phyloP scores from a whole-genome alignment of 2,888 invertebrate species.

The Eustalomyia histrio region DNA sequence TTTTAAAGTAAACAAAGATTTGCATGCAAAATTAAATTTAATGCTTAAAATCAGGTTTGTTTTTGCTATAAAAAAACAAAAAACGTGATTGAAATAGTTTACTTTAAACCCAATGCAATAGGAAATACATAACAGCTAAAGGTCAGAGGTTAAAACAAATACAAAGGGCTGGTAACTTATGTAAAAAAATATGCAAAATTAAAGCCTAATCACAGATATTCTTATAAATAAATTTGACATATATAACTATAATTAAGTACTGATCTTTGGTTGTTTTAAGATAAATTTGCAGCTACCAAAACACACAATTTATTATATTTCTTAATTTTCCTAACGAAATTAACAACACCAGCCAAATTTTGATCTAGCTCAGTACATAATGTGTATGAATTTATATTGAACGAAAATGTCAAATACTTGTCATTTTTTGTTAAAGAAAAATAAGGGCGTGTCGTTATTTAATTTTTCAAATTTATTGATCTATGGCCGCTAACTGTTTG shows the following conservation, averaged over 20 bases:
- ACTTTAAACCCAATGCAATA: constrained; percentile 32
- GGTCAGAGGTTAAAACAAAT: constrained; percentile 49
- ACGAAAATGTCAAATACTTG: constrained; percentile 26
- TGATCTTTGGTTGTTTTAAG: no score
- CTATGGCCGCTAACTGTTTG: neutral
- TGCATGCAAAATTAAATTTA: constrained; percentile 21
- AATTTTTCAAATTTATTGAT: constrained; percentile 9
- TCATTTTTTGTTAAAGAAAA: constrained; percentile 24
- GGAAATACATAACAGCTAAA: constrained; percentile 23
- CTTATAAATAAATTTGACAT: no score
- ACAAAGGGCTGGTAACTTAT: neutral
- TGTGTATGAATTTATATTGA: neutral
- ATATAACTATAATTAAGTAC: no score
- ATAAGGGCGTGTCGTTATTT: constrained; percentile 29
- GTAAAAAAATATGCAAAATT: no score
- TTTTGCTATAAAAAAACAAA: constrained; percentile 18
- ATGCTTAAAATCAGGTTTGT: constrained; percentile 34
- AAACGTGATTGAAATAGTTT: constrained; percentile 63
- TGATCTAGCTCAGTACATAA: neutral
- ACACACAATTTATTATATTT: constrained; percentile 45
- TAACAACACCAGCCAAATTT: no score
- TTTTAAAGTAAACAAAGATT: constrained; percentile 48
- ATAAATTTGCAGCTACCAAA: neutral
- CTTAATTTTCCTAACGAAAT: constrained; percentile 17
- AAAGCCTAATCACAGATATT: no score